Base-by-base conservation (phyloP, 2,113 vertebrate species). In the Dipodomys merriami region DNA sequence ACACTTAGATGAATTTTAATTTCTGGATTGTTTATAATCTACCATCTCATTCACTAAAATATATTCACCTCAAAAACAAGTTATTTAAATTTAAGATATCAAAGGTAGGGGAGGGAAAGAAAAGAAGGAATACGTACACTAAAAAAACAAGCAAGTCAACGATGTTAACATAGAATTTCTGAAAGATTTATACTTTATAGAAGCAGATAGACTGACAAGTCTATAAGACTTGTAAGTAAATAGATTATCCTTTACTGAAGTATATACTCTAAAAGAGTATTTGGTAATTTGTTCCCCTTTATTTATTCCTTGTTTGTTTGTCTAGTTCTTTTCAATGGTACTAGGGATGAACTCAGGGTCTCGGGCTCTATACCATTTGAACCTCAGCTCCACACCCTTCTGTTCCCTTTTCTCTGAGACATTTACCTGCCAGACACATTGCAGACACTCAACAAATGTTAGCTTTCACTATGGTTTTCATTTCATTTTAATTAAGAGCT, bases 401-500 rank as follows among this genome's bases (percentile, higher is more conserved):
- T 57, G 53, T 4, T 16, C 53, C 15, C 16, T 57, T 57, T 57
- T 57, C 53, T 57, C 9, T 11, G 53, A 57, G 53, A 57, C 53
- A 57, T 57, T 57, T 57, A 57, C 53, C 53, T 57, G 53, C 53
- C 53, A 57, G 53, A 57, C 15, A 57, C 53, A 57, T 16, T 57
- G 53, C 16, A 57, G 53, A 57, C 15, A 57, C 53, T 57, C 53
- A 57, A 16, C 15, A 57, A 57, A 13, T 18, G 15, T 19, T 57
- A 57, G 53, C 53, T 57, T 57, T 16, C 15, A 57, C 53, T 57
- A 57, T 57, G 53, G 53, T 57, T 57, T 16, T 57, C 74, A 69
- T 83, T 82, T 64, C 39, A 44, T 91, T 96, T 86, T 83, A 72
- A 68, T 87, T 90, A 94, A 83, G 64, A 92, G 29, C 2, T 79